Base-by-base conservation (phyloP, 2,113 vertebrate species). In the Gadus macrocephalus region DNA sequence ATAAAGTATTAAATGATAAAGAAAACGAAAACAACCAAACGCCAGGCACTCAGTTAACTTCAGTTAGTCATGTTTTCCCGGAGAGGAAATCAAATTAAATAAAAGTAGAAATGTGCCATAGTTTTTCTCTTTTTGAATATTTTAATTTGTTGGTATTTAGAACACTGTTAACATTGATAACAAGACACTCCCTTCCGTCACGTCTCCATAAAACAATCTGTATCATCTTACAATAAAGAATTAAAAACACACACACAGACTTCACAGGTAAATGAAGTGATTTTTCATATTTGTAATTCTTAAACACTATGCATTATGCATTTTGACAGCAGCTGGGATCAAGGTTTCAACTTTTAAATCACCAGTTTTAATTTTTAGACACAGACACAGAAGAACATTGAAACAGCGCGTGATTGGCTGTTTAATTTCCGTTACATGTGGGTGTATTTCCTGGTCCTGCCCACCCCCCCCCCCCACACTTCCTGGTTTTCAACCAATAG, bases 161-260 rank as follows among this genome's bases (percentile, higher is more conserved):
- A 95, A 98, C 96, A 98, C 94, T 95, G 96, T 96, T 98, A 96
- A 96, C 95, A 94, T 93, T 95, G 94, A 96, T 95, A 96, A 90
- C 94, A 97, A 97, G 95, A 97, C 94, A 95, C 93, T 90, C 94
- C 95, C 94, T 94, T 93, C 94, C 93, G 94, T 94, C 94, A 95
- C 94, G 95, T 97, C 96, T 96, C 96, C 95, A 95, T 96, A 98
- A 98, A 98, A 98, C 94, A 95, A 96, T 96, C 96, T 95, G 95
- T 97, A 98, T 95, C 96, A 97, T 98, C 96, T 94, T 98, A 99
- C 96, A 98, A 97, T 96, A 98, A 98, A 96, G 95, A 96, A 95
- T 98, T 98, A 98, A 98, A 98, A 98, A 98, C 97, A 98, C 96
- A 98, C 96, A 98, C 96, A 95, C n/a, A n/a, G 93, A 95, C 92